Conservation (phyloP, 2,888 invertebrate genomes). For the Eustalomyia histrio region DNA sequence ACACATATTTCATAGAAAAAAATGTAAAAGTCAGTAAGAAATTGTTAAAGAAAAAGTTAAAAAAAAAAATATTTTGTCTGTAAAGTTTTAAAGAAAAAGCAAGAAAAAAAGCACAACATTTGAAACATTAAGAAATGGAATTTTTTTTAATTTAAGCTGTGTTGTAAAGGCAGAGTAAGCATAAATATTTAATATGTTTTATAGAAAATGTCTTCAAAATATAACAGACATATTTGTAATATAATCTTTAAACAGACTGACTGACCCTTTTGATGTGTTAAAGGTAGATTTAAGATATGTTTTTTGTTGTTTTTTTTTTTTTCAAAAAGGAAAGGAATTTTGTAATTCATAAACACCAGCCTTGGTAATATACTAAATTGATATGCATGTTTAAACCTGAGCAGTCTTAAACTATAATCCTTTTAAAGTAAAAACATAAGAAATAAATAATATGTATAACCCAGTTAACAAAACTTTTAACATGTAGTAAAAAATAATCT, state of each 20-base stretch:
- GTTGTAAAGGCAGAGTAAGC: not conserved
- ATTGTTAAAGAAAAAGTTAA: not conserved
- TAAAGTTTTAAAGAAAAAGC: not conserved
- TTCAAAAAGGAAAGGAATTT: not conserved
- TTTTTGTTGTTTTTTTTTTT: too few relatives aligned
- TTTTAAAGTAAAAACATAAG: not conserved
- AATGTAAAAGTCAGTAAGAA: conserved; percentile 1
- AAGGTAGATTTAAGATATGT: not conserved
- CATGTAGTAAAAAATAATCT: too few relatives aligned
- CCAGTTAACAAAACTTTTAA: too few relatives aligned
- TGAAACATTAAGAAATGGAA: not conserved
- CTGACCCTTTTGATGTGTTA: not conserved
- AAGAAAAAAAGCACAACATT: not conserved
- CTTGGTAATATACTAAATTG: not conserved
- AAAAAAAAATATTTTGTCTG: conserved; percentile 1
- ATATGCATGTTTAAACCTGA: not conserved
- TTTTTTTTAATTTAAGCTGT: not conserved
- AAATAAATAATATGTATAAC: not conserved
- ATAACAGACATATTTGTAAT: not conserved
- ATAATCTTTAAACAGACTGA: not conserved
- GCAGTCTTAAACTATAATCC: not conserved
- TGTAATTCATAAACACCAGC: not conserved
- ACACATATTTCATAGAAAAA: not conserved
- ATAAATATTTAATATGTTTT: not conserved
- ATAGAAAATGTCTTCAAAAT: not conserved